A percentile compares a stretch with the other conserved stretches of the same genome.
Conservation (phyloP, 2,888 invertebrate genomes). For the Meteorus colon region DNA sequence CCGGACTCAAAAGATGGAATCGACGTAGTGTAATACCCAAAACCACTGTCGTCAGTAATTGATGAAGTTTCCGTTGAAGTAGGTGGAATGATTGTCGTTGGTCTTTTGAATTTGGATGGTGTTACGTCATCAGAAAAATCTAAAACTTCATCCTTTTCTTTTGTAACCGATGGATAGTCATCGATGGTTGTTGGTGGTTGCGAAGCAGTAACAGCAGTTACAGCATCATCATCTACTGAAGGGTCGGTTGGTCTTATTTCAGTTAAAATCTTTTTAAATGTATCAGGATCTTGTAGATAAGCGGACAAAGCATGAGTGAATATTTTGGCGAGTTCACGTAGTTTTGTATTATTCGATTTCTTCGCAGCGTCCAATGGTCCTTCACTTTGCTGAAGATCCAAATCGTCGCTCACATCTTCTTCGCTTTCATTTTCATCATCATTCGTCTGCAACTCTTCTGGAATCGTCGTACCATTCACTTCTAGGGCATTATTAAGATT, state of each 20-base stretch:
- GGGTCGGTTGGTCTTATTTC: slow-evolving; percentile 88
- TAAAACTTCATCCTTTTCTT: slow-evolving; percentile 84
- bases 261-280: slow-evolving; percentile 84
- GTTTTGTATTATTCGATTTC: slow-evolving; percentile 76
- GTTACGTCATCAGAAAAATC: slow-evolving; percentile 83
- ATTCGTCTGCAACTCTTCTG: slow-evolving; percentile 43
- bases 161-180: slow-evolving; percentile 77
- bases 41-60: slow-evolving; percentile 41
- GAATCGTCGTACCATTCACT: slow-evolving; percentile 49
- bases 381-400: slow-evolving; percentile 79
- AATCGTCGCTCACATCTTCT: slow-evolving; percentile 72
- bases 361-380: slow-evolving; percentile 77
- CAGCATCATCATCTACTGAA: slow-evolving; percentile 73
- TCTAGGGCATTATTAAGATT: slow-evolving; percentile 67
- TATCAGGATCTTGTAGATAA: slow-evolving; percentile 88
- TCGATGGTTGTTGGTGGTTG: slow-evolving; percentile 69
- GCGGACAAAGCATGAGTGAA: slow-evolving; percentile 89
- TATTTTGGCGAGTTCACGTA: slow-evolving; percentile 87
- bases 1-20: slow-evolving; percentile 39
- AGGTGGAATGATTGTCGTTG: slow-evolving; percentile 60
- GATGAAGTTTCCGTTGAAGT: slow-evolving; percentile 54
- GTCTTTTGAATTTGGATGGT: slow-evolving; percentile 60
- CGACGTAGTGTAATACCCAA: slow-evolving; percentile 57
- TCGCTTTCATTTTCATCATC: slow-evolving; percentile 50
- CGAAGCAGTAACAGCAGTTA: slow-evolving; percentile 28